Percentiles rank a stretch among this genome's conserved stretches.
phyloP scores from a whole-genome alignment of 1,140 invertebrate genomes.

The Onthophagus taurus region DNA sequence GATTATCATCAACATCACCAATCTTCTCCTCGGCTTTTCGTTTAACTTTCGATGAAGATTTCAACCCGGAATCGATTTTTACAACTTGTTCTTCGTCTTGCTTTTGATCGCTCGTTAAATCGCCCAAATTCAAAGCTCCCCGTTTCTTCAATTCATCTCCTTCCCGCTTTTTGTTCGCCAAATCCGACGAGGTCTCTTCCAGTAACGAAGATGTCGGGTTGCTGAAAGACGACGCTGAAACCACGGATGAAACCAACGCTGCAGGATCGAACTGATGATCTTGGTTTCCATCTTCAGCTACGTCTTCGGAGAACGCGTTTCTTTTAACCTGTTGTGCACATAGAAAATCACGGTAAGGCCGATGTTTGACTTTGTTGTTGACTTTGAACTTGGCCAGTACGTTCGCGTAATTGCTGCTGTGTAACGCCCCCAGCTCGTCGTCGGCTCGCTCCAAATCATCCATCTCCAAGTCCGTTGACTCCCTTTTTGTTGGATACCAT shows the following conservation, averaged over 20 bases:
- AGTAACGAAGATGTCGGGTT: conserved; percentile 1
- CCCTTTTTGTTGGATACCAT: conserved; percentile 7
- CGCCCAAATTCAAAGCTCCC: conserved; percentile 5
- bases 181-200: not conserved
- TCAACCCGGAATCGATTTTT: conserved; percentile 9
- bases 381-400: conserved; percentile 14
- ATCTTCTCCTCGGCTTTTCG: conserved; percentile 7
- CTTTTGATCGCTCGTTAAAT: conserved; percentile 3
- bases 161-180: not conserved
- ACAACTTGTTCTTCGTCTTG: not conserved
- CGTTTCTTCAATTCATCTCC: conserved; percentile 6
- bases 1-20: conserved; percentile 23
- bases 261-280: conserved; percentile 1
- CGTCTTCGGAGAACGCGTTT: not conserved
- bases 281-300: conserved; percentile 10
- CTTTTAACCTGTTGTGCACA: conserved; percentile 8
- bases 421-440: not conserved
- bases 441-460: not conserved
- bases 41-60: conserved; percentile 1
- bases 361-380: conserved; percentile 11
- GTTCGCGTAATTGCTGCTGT: conserved; percentile 12
- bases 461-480: not conserved
- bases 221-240: not conserved
- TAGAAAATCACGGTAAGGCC: conserved; percentile 8
- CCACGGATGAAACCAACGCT: conserved; percentile 9